These are phyloP conservation scores for Oostethus manadensis DNA, from an alignment of 2,113 vertebrate genomes.

Conservation along the genomic window DNA sequence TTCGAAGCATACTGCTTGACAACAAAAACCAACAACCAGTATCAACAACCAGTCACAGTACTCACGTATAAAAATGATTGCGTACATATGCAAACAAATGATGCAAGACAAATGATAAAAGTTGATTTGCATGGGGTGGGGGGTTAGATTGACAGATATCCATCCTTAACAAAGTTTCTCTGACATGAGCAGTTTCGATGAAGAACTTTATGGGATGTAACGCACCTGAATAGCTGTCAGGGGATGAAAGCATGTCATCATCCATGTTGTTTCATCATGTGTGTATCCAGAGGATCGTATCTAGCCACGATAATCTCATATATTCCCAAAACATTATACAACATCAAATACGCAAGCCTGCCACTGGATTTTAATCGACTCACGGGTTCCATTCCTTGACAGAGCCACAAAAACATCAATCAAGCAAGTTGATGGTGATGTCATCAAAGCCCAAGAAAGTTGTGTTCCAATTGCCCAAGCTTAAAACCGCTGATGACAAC, in stretches of 20 bases:
- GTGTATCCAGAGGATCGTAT: background rate
- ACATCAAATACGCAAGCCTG: background rate
- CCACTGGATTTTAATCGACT: background rate
- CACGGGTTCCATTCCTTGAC: constrained; percentile 1
- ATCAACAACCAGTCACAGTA: too few relatives aligned
- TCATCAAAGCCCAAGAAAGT: constrained; percentile 11
- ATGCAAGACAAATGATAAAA: too few relatives aligned
- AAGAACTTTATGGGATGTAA: background rate
- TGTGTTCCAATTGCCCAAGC: background rate
- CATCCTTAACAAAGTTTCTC: background rate
- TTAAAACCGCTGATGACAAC: constrained; percentile 7
- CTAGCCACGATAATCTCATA: background rate
- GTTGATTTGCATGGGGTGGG: too few relatives aligned
- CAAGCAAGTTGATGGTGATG: constrained; percentile 2
- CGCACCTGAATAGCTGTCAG: background rate
- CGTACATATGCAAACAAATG: too few relatives aligned
- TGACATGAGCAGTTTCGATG: background rate
- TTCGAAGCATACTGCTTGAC: too few relatives aligned
- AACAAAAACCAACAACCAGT: too few relatives aligned
- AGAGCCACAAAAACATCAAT: background rate
- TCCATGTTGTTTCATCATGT: background rate
- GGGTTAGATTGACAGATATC: background rate
- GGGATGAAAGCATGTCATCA: background rate
- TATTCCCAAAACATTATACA: background rate
- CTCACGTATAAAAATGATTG: too few relatives aligned